Base-by-base conservation (phyloP, 2,797 vertebrate genomes). In the Siniperca undulata region DNA sequence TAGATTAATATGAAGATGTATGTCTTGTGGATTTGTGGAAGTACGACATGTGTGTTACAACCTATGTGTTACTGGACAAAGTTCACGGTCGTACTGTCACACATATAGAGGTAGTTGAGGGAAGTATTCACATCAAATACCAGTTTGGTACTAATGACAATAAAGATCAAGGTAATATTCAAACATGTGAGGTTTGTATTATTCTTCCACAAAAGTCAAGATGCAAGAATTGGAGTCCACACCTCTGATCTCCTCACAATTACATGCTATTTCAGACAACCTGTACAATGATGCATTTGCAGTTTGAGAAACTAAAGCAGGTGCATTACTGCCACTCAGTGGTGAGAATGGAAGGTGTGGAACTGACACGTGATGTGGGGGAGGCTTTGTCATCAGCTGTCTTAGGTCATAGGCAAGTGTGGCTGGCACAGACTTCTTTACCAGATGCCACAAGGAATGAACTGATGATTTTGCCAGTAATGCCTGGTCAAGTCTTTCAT, bases 241-340 rank as follows among this genome's bases (percentile, higher is more conserved):
- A 22, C 11, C 10, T 20, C 36, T 40, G 36, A 40, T 10, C 14
- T 44, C 5, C 36, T 65, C 3, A 50, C 24, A 53, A 24, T 30
- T 2, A 30, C 27, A 30, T 30, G 36, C 8, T 14, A 16, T 65
- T 62, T 53, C 10, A 46, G 66, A 71, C 38, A 73, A 9, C 27
- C 52, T 22, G 11, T 59, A n/a, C 9, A 17, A 69, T 16, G n/a
- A 4, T 60, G 36, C 48, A 53, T 62, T 38, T 61, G 11, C 62
- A 38, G 11, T 44, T 72, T 46, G 16, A 62, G 27, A 59, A 74
- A 53, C 46, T 22, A 24, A 61, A 68, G 7, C 16, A 17, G 19
- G 14, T 22, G 7, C 27, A 20, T 48, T 61, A 59, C 85, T 87
- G 78, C 66, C 77, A 24, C 81, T 78, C 24, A 81, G 78, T 82